Evolutionary conservation across 1,140 invertebrate species (phyloP), one percentile per base, ranked within the genome.

Genomic region (Drepana arcuata): DNA sequence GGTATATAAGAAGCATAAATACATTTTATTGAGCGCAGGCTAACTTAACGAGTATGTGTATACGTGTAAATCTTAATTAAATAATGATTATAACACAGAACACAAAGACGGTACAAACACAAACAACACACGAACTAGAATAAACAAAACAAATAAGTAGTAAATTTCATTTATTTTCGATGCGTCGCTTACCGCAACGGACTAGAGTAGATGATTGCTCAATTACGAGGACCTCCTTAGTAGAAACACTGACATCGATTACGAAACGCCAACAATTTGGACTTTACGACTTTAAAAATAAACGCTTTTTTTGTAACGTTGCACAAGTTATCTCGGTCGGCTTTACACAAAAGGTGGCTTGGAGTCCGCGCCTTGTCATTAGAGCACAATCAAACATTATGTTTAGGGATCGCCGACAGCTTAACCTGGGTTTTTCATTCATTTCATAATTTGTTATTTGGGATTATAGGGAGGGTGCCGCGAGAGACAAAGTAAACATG

Each of bases 191-290:
- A 81, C 77, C 77, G 60, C 77, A 79, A 70, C 50, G 50, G 61
- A 48, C 68, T 81, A 77, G 77, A 78, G 66, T 60, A 79, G 74
- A 79, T 73, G 70, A 81, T 81, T 81, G 77, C 74, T 81, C 77
- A 79, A 81, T 81, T 79, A 81, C 65, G 54, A 67, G 66, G 77
- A 81, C 77, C 77, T 81, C 77, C 77, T 81, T 81, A 79, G 77
- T 77, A 61, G 77, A 73, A 54, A 48, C 48, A 58, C 48, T 60
- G 58, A 49, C 53, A 59, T 44, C 34, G 32, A 35, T 44, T 28
- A 39, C 23, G 18, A 21, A 24, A 11, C 15, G 26, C 29, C 26
- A 26, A 47, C 24, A 63, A 45, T 61, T 48, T 54, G 34, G 40
- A 57, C 57, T 50, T 46, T 60, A 65, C 31, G 14, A 34, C 34